phyloP scores from a whole-genome alignment of 2,113 vertebrate species.

The Fukomys damarensis region DNA sequence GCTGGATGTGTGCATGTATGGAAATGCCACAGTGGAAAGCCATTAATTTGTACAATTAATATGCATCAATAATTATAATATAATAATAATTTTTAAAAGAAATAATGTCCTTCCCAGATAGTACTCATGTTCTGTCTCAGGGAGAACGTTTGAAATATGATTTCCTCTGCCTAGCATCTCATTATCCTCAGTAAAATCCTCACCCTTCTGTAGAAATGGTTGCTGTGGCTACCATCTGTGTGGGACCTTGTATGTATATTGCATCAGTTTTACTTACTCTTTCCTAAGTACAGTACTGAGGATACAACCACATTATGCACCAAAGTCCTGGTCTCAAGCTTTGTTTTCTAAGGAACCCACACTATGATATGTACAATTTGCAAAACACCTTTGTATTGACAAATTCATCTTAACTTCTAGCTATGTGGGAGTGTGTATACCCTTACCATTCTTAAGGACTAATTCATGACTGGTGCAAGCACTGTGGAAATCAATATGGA shows the following conservation, averaged over 20 bases:
- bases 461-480: no score
- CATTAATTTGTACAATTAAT: not conserved
- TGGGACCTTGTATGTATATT: not conserved
- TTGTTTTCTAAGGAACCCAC: not conserved
- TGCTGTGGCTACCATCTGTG: not conserved
- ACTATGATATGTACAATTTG: not conserved
- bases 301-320: not conserved
- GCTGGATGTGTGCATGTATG: not conserved
- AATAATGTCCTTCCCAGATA: not conserved
- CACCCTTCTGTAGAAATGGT: not conserved
- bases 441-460: not conserved
- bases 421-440: not conserved
- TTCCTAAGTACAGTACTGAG: not conserved
- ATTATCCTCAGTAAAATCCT: not conserved
- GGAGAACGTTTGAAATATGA: not conserved
- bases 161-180: not conserved
- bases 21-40: not conserved
- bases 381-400: not conserved
- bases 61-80: not conserved
- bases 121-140: not conserved
- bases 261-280: not conserved
- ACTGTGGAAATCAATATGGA: no score
- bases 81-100: not conserved
- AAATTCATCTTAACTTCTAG: constrained; percentile 14
- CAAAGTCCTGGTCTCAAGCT: not conserved